Conservation (phyloP, 2,797 vertebrate genomes). For the Ciconia nigra region DNA sequence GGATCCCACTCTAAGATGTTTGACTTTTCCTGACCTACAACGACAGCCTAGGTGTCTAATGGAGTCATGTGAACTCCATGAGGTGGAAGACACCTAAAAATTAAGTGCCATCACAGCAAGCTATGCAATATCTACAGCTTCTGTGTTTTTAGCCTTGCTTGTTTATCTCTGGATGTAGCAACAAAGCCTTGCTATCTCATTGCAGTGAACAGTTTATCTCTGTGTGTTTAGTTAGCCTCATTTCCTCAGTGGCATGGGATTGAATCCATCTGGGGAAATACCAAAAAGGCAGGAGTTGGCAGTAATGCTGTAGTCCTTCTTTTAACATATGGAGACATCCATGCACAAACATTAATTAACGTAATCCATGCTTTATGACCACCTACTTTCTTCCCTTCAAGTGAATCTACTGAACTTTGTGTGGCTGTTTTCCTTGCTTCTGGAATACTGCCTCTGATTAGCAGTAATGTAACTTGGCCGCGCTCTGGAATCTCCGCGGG, state of each 20-base stretch:
- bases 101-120: background rate
- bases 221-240: background rate
- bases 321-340: background rate
- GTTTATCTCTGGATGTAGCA: background rate
- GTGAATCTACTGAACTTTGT: background rate
- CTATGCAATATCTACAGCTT: background rate
- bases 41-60: background rate
- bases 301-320: background rate
- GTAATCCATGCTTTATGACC: background rate
- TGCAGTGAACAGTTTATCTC: background rate
- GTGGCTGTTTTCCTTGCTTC: background rate
- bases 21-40: background rate
- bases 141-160: background rate
- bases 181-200: background rate
- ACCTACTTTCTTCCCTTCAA: background rate
- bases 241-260: background rate
- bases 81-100: background rate
- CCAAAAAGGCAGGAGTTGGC: background rate
- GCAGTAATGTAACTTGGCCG: background rate
- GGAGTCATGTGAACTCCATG: background rate
- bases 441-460: background rate
- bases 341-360: background rate
- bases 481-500: rapidly evolving
- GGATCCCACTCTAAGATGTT: background rate
- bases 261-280: background rate